These are phyloP conservation scores for Abscondita cerata DNA, from an alignment of 2,888 invertebrate genomes.

Conservation along the genomic window DNA sequence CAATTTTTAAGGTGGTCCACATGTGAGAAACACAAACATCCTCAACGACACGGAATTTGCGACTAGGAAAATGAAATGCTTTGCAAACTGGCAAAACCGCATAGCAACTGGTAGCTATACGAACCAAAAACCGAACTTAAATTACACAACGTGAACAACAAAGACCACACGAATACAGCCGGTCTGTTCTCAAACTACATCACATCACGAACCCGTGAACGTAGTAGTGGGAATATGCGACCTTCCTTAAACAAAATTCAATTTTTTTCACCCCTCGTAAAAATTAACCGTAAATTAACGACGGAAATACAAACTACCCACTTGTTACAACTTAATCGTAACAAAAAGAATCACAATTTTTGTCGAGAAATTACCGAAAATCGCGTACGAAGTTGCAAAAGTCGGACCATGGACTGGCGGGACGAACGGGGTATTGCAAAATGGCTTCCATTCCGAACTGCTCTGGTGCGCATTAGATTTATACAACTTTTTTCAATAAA, in stretches of 20 bases:
- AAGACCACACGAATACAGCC: slow-evolving; percentile 18
- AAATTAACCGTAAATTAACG: slow-evolving; percentile 25
- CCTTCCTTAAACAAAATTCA: slow-evolving; percentile 38
- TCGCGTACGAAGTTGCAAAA: slow-evolving; percentile 44
- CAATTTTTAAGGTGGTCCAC: slow-evolving; percentile 19
- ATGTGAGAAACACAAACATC: slow-evolving; percentile 23
- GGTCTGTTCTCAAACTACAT: slow-evolving; percentile 16
- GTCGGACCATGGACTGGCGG: slow-evolving; percentile 51
- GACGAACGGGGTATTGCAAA: slow-evolving; percentile 52
- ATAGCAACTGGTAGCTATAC: slow-evolving; percentile 35
- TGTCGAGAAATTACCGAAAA: slow-evolving; percentile 44
- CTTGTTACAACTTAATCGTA: slow-evolving; percentile 1
- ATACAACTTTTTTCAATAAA: slow-evolving; percentile 23
- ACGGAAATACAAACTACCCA: slow-evolving; percentile 17
- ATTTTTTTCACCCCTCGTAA: slow-evolving; percentile 32
- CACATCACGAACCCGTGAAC: slow-evolving; percentile 38
- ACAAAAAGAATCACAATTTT: slow-evolving; percentile 48
- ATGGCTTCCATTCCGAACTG: slow-evolving; percentile 51
- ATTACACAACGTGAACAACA: slow-evolving; percentile 15
- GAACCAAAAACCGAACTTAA: slow-evolving; percentile 7
- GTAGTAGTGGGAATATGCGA: slow-evolving; percentile 37
- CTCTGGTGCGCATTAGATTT: slow-evolving; percentile 45
- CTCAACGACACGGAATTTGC: slow-evolving; percentile 26
- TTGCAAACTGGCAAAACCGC: slow-evolving; percentile 36
- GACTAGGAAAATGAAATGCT: slow-evolving; percentile 32